These are phyloP conservation scores for Pseudocheirus occidentalis DNA, from an alignment of 2,797 vertebrate genomes.

Conservation along the genomic window DNA sequence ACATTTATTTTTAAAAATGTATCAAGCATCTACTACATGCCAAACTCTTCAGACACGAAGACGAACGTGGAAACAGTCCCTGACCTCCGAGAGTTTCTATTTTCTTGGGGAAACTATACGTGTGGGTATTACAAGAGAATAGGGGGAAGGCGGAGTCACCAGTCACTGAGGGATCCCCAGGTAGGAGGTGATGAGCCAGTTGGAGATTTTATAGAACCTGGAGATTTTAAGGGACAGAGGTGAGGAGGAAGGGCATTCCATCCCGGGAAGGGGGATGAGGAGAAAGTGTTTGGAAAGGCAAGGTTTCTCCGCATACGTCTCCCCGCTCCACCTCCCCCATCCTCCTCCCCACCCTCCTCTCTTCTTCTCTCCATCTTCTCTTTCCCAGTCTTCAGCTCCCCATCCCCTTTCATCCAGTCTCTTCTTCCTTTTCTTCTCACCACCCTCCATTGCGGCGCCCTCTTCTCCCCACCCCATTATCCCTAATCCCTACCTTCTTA, in stretches of 20 bases:
- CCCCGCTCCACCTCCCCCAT: background rate
- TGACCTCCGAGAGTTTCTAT: background rate
- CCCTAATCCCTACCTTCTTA: background rate
- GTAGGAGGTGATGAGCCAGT: background rate
- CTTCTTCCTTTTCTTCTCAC: conserved; percentile 1
- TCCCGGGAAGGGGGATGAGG: background rate
- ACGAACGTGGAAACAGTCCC: background rate
- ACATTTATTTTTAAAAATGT: background rate
- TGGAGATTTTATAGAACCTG: background rate
- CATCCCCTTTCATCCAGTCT: background rate
- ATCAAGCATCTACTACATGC: background rate
- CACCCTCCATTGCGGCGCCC: background rate
- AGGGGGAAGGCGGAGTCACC: background rate
- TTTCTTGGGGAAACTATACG: background rate
- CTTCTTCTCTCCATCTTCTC: too few species aligned
- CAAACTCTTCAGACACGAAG: background rate
- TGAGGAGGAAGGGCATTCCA: background rate
- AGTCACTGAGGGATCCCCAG: background rate
- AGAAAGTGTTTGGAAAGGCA: too few species aligned
- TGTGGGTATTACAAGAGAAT: background rate
- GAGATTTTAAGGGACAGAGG: background rate
- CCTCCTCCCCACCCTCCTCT: too few species aligned
- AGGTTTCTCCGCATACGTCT: background rate
- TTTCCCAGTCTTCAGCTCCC: background rate
- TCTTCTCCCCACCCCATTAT: background rate